Evolutionary conservation across 2,888 invertebrate species (phyloP).

Genomic region (Ceraclea dissimilis): DNA sequence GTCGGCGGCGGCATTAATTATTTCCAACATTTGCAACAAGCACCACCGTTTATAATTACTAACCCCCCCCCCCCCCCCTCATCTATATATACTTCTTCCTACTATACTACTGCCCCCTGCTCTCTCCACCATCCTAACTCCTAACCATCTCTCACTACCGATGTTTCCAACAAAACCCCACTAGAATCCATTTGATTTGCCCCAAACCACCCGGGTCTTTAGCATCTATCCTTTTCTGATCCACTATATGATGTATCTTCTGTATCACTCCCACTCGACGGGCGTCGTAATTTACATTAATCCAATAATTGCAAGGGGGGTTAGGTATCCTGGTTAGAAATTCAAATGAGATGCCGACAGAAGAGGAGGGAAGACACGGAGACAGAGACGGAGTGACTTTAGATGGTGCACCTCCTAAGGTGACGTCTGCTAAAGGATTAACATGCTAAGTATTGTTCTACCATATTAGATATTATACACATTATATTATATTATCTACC

Average conservation of each 20-base stretch:
- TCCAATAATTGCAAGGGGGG: slow-evolving; percentile 88
- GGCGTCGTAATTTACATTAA: slow-evolving; percentile 87
- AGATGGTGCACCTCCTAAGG: slow-evolving; percentile 12
- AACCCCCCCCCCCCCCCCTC: slow-evolving; percentile 14
- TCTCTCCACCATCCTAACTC: slow-evolving; percentile 3
- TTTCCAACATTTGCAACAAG: slow-evolving; percentile 27
- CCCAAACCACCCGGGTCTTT: slow-evolving; percentile 14
- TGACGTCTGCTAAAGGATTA: slow-evolving; percentile 18
- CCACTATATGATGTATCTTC: background rate
- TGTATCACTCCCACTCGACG: slow-evolving; percentile 5
- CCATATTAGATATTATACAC: too few relatives aligned
- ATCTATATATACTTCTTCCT: background rate
- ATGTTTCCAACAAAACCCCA: slow-evolving; percentile 5
- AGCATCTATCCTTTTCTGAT: slow-evolving; percentile 11
- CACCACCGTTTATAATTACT: slow-evolving; percentile 27
- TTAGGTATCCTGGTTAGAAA: slow-evolving; percentile 88
- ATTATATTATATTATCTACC: too few relatives aligned
- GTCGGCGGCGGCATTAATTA: slow-evolving; percentile 26
- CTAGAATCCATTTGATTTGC: slow-evolving; percentile 12
- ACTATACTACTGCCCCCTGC: slow-evolving; percentile 4
- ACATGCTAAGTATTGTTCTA: slow-evolving; percentile 3
- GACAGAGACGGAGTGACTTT: slow-evolving; percentile 20
- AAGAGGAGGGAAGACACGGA: slow-evolving; percentile 39
- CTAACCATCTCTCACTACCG: slow-evolving; percentile 7
- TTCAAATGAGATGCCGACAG: slow-evolving; percentile 81